A percentile compares a stretch with the other conserved stretches of the same genome.
These are phyloP conservation scores for Protaetia brevitarsis DNA, from an alignment of 1,140 invertebrate species.

Conservation along the genomic window DNA sequence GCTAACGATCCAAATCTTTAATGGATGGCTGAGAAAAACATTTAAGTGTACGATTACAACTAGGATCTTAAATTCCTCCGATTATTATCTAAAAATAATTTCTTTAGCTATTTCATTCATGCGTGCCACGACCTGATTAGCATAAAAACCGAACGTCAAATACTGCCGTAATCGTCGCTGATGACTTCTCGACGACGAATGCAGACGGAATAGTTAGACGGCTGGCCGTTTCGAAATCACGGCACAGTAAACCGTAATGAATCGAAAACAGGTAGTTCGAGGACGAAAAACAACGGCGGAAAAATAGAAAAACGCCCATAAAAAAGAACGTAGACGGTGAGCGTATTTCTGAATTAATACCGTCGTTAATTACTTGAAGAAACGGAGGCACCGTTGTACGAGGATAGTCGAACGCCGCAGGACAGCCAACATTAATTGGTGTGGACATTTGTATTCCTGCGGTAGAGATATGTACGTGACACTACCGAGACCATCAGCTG, in stretches of 20 bases:
- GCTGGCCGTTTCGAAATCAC: slow-evolving; percentile 16
- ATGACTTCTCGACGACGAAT: background rate
- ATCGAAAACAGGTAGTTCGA: slow-evolving; percentile 18
- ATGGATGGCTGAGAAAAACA: too few species aligned
- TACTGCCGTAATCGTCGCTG: background rate
- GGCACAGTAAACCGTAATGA: slow-evolving; percentile 17
- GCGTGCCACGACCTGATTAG: slow-evolving; percentile 5
- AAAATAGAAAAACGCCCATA: slow-evolving; percentile 7
- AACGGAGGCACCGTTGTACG: slow-evolving; percentile 16
- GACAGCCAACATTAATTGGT: slow-evolving; percentile 22
- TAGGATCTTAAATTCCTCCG: too few species aligned
- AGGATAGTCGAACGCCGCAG: slow-evolving; percentile 19
- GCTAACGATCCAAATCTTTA: too few species aligned
- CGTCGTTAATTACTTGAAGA: slow-evolving; percentile 21
- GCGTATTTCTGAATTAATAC: slow-evolving; percentile 20
- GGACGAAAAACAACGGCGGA: slow-evolving; percentile 14
- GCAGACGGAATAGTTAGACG: slow-evolving; percentile 3
- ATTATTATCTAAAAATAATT: background rate
- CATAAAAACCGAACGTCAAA: slow-evolving; percentile 17
- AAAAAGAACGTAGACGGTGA: background rate
- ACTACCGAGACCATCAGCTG: slow-evolving; percentile 4
- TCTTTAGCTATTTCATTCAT: background rate
- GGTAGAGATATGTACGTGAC: slow-evolving; percentile 19
- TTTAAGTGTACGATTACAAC: too few species aligned
- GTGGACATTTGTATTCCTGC: slow-evolving; percentile 21